Evolutionary conservation across 2,113 vertebrate genomes (phyloP).

Genomic region (Thamnaconus septentrionalis): DNA sequence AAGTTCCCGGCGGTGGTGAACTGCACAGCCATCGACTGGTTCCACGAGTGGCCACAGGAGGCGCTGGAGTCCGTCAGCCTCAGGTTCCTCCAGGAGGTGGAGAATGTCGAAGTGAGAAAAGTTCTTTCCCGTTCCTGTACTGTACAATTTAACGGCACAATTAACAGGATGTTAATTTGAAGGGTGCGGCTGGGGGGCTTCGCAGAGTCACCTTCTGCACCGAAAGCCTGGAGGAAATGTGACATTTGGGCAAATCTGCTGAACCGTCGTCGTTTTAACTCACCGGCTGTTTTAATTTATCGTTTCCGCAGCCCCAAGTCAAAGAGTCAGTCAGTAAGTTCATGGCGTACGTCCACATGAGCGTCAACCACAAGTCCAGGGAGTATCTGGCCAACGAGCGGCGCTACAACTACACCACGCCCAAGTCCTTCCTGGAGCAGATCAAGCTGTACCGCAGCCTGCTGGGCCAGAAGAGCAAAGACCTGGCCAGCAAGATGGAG

Average conservation of each 20-base stretch:
- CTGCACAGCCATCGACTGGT: constrained; percentile 88
- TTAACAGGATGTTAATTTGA: constrained; percentile 35
- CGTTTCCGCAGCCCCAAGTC: constrained; percentile 72
- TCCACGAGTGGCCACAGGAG: constrained; percentile 91
- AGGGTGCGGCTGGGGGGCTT: constrained; percentile 10
- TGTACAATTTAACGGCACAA: constrained; percentile 35
- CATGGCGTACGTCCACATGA: constrained; percentile 92
- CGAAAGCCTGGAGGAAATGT: constrained; percentile 12
- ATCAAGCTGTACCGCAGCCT: constrained; percentile 90
- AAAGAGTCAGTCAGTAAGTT: constrained; percentile 90
- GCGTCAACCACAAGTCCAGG: constrained; percentile 84
- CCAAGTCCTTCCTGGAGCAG: constrained; percentile 96
- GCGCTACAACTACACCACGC: constrained; percentile 93
- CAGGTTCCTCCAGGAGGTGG: constrained; percentile 83
- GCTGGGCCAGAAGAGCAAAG: constrained; percentile 77
- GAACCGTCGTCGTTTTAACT: constrained; percentile 3
- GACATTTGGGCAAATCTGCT: constrained; percentile 4
- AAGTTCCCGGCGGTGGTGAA: constrained; percentile 90
- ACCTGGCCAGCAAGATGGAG: constrained; percentile 85
- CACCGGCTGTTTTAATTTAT: constrained; percentile 7
- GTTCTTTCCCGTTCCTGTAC: constrained; percentile 22
- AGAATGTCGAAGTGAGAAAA: constrained; percentile 82
- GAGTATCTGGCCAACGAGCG: constrained; percentile 86
- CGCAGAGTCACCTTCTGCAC: too few relatives aligned
- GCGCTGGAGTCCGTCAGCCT: constrained; percentile 93